Base-by-base conservation (phyloP, 2,797 vertebrate species). In the Falco rusticolus region DNA sequence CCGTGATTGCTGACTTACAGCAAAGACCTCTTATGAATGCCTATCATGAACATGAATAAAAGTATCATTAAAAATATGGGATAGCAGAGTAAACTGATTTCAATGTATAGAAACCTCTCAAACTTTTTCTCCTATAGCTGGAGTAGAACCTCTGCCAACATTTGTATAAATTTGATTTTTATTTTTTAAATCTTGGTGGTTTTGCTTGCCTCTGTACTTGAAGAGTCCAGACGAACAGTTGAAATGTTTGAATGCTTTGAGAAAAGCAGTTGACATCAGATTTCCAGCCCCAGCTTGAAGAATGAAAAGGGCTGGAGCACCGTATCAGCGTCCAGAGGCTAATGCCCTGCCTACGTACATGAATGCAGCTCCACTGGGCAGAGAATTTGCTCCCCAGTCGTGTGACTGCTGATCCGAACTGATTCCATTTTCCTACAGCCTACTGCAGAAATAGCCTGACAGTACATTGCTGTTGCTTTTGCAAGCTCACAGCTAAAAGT, bases 11-110 rank as follows among this genome's bases (percentile, higher is more conserved):
- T 68, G 76, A 80, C 61, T 80, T 91, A 78, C 0, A 89, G 70
- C 57, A 90, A 89, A 83, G 37, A 93, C n/a, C n/a, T 89, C n/a
- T 66, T 76, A 19, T 8, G 54, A 84, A 87, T 48, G 72, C 45
- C 65, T 76, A 43, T 41, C 70, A 43, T 72, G 13, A 89, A 88
- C 29, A 90, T 90, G 70, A 92, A 87, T 87, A 91, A 82, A 89
- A 83, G 28, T 63, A 82, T 53, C 57, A 83, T 92, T 92, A 96
- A 90, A 93, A 94, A 95, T 11, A 87, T 7, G 10, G 24, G 22
- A 79, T 61, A 87, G 48, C 51, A 92, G 50, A 64, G 13, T 90
- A 84, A 94, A 81, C 39, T 86, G 31, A 19, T 39, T 87, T 82
- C 57, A 59, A 74, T 25, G 92, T 71, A 78, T 29, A 88, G 24